These are phyloP conservation scores for Ictidomys tridecemlineatus DNA, from an alignment of 2,113 vertebrate species.

Conservation along the genomic window DNA sequence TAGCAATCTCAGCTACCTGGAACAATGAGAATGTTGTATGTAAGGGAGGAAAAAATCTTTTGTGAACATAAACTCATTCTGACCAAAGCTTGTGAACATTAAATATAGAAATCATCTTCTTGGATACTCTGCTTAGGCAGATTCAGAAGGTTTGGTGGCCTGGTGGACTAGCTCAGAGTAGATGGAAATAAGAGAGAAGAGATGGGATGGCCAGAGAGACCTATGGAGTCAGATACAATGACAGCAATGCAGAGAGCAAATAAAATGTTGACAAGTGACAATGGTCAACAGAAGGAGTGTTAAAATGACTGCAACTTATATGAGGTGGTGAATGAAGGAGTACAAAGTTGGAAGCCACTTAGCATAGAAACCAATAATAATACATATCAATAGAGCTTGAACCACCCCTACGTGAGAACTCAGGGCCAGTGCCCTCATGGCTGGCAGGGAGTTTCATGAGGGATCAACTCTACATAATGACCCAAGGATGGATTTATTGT, in stretches of 20 bases:
- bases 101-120: background rate
- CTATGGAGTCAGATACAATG: background rate
- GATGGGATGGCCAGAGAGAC: background rate
- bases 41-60: background rate
- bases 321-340: background rate
- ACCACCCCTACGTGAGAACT: background rate
- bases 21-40: background rate
- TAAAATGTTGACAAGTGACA: background rate
- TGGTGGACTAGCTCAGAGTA: background rate
- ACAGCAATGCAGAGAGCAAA: background rate
- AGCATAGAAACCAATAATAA: background rate
- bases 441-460: background rate
- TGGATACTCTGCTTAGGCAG: background rate
- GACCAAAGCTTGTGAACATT: background rate
- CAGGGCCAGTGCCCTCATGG: rapidly evolving
- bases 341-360: background rate
- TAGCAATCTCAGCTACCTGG: background rate
- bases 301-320: background rate
- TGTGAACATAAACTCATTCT: background rate
- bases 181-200: background rate
- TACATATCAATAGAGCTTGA: background rate
- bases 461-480: background rate
- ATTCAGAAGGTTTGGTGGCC: background rate
- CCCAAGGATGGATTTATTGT: background rate
- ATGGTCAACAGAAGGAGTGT: background rate